These are phyloP conservation scores for Scaptomyza polygonia DNA, from an alignment of 2,888 invertebrate species.

Conservation along the genomic window DNA sequence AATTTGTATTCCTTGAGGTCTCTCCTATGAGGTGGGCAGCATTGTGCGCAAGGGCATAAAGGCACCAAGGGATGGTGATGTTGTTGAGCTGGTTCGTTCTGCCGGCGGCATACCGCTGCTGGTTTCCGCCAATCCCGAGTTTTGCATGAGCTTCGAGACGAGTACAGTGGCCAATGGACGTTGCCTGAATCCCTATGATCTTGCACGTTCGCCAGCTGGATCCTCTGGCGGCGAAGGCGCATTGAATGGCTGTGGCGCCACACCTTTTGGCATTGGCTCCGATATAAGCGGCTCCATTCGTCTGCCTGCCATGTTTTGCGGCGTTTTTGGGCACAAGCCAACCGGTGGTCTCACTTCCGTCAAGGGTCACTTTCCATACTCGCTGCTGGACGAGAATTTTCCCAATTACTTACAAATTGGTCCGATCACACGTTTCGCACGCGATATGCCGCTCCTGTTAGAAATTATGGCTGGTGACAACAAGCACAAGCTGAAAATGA, in stretches of 20 bases:
- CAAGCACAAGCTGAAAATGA: conserved; percentile 82
- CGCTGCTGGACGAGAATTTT: conserved; percentile 85
- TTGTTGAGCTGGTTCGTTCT: conserved; percentile 86
- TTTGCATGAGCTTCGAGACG: conserved; percentile 95
- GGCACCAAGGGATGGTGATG: conserved; percentile 88
- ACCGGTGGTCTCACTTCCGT: conserved; percentile 88
- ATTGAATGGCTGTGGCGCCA: conserved; percentile 90
- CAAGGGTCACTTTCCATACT: conserved; percentile 87
- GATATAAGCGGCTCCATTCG: conserved; percentile 95
- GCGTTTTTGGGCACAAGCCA: conserved; percentile 95
- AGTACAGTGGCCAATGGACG: conserved; percentile 91
- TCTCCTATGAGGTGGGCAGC: conserved; percentile 90
- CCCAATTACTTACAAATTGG: conserved; percentile 86
- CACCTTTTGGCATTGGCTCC: conserved; percentile 91
- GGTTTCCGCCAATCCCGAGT: conserved; percentile 94
- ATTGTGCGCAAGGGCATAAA: conserved; percentile 85
- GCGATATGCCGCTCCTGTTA: conserved; percentile 89
- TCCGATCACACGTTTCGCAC: conserved; percentile 91
- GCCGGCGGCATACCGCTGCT: conserved; percentile 94
- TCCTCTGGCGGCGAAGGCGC: conserved; percentile 95
- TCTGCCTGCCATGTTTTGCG: conserved; percentile 93
- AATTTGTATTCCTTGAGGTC: conserved; percentile 84
- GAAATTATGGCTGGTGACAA: conserved; percentile 87
- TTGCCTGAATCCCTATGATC: conserved; percentile 93
- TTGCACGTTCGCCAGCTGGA: conserved; percentile 90